Evolutionary conservation across 2,797 vertebrate genomes (phyloP), one percentile per base, ranked within the genome.

Genomic region (Enteromius treurensis): DNA sequence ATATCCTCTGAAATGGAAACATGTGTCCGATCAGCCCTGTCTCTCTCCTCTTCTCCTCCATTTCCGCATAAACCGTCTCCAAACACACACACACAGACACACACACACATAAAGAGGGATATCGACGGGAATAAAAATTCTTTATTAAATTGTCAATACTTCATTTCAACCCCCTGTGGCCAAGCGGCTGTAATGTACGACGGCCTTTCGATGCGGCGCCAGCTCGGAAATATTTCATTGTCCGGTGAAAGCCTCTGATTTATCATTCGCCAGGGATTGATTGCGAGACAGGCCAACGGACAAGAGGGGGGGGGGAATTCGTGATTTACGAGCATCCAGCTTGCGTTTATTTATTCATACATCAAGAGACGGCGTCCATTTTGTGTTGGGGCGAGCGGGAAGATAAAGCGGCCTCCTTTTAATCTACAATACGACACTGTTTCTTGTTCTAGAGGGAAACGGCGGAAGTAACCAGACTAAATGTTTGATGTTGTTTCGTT

Each of bases 121-220:
- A 84, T 93, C 91, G 87, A 93, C 91, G 83, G 82, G 91, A 87
- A 90, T 74, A 91, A 91, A 92, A 91, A 88, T 88, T 92, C 90
- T 92, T 93, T 92, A 94, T 93, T 89, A 87, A 92, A 85, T 89
- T 90, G 94, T 90, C 92, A 84, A 94, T 94, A 93, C 53, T 92
- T 86, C 84, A 90, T 80, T 90, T 92, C 79, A 82, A 82, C 17
- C 0, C 85, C 82, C 23, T 70, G n/a, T 23, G 70, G 79, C 71
- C 32, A 15, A 69, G 84, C 47, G 62, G 37, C 13, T 26, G 87
- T 87, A 90, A 89, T 53, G 77, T 71, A 71, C 82, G 7, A 75
- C 78, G 5, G 83, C 79, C 84, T 88, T 91, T 86, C 15, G 62
- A 34, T 65, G 77, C 1, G 37, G 76, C 60, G 70, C 82, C 47